phyloP scores from a whole-genome alignment of 2,888 invertebrate genomes.

The Nomada ferruginata region DNA sequence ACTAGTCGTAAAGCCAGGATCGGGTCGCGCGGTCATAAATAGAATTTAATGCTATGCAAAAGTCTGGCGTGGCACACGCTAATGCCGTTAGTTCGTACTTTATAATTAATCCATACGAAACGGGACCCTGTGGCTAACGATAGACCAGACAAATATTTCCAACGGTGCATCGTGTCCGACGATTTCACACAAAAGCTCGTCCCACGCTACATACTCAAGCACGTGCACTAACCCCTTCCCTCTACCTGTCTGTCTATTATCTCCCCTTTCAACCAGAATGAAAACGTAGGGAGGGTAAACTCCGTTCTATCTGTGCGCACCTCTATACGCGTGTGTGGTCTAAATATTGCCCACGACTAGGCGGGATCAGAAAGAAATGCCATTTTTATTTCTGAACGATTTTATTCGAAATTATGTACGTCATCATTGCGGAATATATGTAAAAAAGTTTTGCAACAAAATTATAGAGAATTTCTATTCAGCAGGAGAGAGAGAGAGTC shows the following conservation, averaged over 20 bases:
- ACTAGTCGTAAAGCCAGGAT: conserved; percentile 25
- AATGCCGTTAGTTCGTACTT: conserved; percentile 42
- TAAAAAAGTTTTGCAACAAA: too few relatives aligned
- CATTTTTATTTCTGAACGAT: too few relatives aligned
- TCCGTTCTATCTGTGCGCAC: too few relatives aligned
- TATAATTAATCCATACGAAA: conserved; percentile 45
- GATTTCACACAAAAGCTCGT: background rate
- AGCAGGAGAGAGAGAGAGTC: too few relatives aligned
- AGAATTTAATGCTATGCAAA: conserved; percentile 49
- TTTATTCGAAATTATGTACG: too few relatives aligned
- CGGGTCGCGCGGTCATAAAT: conserved; percentile 28
- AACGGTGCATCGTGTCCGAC: background rate
- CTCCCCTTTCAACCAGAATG: background rate
- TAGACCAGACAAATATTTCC: conserved; percentile 31
- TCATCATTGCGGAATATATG: too few relatives aligned
- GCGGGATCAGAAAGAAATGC: too few relatives aligned
- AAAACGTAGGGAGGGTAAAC: background rate
- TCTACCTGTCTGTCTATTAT: background rate
- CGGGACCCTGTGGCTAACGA: conserved; percentile 14
- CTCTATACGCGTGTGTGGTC: too few relatives aligned
- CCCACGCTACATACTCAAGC: conserved; percentile 7
- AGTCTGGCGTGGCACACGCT: conserved; percentile 25
- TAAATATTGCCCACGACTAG: too few relatives aligned
- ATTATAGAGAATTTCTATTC: too few relatives aligned
- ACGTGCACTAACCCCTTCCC: background rate